Base-by-base conservation (phyloP, 2,888 invertebrate genomes). In the Idaea aversata region DNA sequence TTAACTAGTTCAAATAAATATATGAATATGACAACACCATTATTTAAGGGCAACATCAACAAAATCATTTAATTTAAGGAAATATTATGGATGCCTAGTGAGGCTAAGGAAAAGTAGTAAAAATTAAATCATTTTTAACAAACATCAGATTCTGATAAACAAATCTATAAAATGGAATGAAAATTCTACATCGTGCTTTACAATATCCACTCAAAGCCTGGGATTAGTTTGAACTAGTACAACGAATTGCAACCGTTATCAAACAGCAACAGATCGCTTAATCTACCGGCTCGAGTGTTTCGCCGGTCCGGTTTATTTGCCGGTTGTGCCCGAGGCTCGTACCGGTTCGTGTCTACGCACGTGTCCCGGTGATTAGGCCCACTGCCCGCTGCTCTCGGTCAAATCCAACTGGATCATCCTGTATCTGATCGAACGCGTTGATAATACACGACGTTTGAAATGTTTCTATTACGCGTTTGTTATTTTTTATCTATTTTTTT, bases 281-380 rank as follows among this genome's bases (percentile, higher is more conserved):
- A 90, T 90, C 90, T 90, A 85, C 82, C 90, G 84, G 85, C 85
- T 86, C 69, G 75, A 77, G 71, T 70, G 75, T 74, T 72, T 70
- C 67, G 69, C 71, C 72, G 74, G 75, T 79, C 80, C 82, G 77
- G 76, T 69, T 76, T 76, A 88, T 87, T 89, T 86, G 86, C 83
- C 83, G 84, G 87, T 81, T 85, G 82, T 82, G 85, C 79, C 77
- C 81, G 78, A 74, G 79, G 75, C 72, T 25, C 25, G 25, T 3
- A 25, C 25, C 71, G 85, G 64, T 75, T 81, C 92, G 92, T 92
- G 92, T 82, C 89, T 77, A 71, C 81, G 91, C 91, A 91, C 83
- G 71, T 78, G 79, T 72, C 77, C 73, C 77, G 61, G 86, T 86
- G 91, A 93, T 93, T 93, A 92, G 86, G 70, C 83, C 81, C 79